Evolutionary conservation across 2,888 invertebrate genomes (phyloP).

Genomic region (Tetanocera ferruginea): DNA sequence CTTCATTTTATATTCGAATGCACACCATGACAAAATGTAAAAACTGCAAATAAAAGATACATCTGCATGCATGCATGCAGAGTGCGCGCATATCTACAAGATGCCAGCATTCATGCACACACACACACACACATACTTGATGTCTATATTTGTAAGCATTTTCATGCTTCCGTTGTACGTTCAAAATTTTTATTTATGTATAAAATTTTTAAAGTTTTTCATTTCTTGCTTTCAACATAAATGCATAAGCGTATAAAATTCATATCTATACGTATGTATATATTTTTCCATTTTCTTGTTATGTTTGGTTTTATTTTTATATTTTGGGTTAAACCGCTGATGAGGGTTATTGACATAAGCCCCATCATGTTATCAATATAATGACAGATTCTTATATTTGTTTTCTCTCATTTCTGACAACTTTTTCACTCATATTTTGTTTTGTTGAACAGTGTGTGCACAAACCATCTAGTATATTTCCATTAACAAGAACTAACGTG

Average conservation of each 20-base stretch:
- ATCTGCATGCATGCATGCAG: not conserved
- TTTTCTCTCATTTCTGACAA: not conserved
- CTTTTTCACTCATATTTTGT: not conserved
- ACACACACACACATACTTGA: slow-evolving; percentile 1
- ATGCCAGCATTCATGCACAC: slow-evolving; percentile 7
- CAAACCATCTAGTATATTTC: not conserved
- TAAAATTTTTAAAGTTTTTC: not conserved
- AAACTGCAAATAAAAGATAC: slow-evolving; percentile 36
- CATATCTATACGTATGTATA: not conserved
- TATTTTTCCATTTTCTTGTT: not conserved
- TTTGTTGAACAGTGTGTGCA: not conserved
- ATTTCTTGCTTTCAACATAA: not conserved
- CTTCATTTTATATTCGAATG: slow-evolving; percentile 46
- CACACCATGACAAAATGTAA: slow-evolving; percentile 31
- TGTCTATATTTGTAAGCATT: slow-evolving; percentile 16
- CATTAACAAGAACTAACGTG: not conserved
- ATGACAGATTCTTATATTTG: slow-evolving; percentile 7
- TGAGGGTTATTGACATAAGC: slow-evolving; percentile 21
- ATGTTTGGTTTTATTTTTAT: not conserved
- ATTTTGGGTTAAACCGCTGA: slow-evolving; percentile 20
- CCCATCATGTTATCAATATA: slow-evolving; percentile 18
- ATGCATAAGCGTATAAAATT: not conserved
- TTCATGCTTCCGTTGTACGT: slow-evolving; percentile 14
- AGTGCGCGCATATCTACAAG: slow-evolving; percentile 2
- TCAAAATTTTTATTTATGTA: not conserved